These are phyloP conservation scores for Marasmarcha lunaedactyla DNA, from an alignment of 2,888 invertebrate species.

Conservation along the genomic window DNA sequence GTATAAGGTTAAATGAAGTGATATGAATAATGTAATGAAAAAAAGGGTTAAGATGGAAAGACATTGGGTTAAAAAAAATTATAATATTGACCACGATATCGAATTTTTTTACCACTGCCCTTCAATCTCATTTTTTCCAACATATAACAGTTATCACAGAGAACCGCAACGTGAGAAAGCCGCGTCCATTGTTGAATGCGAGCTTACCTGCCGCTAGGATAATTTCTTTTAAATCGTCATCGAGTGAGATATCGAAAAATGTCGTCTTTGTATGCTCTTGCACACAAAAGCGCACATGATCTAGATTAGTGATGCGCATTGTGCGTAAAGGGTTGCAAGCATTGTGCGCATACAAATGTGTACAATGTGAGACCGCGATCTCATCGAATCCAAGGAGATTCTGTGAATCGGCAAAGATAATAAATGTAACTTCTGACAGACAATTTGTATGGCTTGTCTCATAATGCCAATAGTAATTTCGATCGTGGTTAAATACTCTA, in stretches of 20 bases:
- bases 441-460: constrained; percentile 9
- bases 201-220: constrained; percentile 4
- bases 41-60: too few relatives aligned
- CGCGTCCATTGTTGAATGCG: constrained; percentile 4
- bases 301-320: constrained; percentile 52
- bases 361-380: constrained; percentile 21
- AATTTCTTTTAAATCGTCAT: constrained; percentile 34
- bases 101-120: too few relatives aligned
- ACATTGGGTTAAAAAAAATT: too few relatives aligned
- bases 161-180: constrained; percentile 1
- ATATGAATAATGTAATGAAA: too few relatives aligned
- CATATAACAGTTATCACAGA: neutral
- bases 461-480: constrained; percentile 12
- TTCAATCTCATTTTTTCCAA: too few relatives aligned
- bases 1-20: too few relatives aligned
- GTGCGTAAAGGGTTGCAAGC: constrained; percentile 46
- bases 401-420: constrained; percentile 40
- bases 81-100: too few relatives aligned
- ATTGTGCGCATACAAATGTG: constrained; percentile 29
- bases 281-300: constrained; percentile 37
- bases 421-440: constrained; percentile 33
- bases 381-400: constrained; percentile 29
- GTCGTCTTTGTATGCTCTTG: constrained; percentile 19
- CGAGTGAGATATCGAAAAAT: constrained; percentile 36
- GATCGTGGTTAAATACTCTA: constrained; percentile 8